Evolutionary conservation across 2,888 invertebrate species (phyloP), one percentile per base, ranked within the genome.

Genomic region (Noctua comes): DNA sequence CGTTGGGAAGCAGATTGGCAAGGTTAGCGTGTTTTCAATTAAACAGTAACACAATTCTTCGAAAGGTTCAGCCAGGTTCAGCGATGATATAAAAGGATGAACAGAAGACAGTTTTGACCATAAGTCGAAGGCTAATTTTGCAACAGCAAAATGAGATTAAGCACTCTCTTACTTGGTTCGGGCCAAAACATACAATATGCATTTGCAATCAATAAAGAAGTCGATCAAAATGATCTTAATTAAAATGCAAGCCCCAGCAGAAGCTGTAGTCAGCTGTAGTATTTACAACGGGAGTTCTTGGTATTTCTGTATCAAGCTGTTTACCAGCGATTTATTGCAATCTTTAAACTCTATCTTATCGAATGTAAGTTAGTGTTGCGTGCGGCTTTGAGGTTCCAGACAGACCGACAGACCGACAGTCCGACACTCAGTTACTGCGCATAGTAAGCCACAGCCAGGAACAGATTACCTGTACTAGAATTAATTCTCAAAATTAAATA

Each of bases 301-400:
- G 51, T 71, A 40, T 51, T n/a, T 36, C 59, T 48, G 82, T 71
- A 62, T 72, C 51, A 69, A 72, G 72, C 46, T 72, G 83, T 76
- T 72, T 36, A 66, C 72, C 16, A 64, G 72, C 40, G 43, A 83
- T 83, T 83, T 77, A 83, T 86, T 83, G 66, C 73, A 69, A 83
- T 83, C 72, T 86, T 82, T 83, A 82, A 82, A 86, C 72, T 86
- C 18, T 86, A 83, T 83, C 86, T 86, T 83, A 83, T 83, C 83
- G 65, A 69, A 51, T 54, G 64, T 71, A 59, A 76, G 76, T 86
- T 66, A 86, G 86, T 82, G 83, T 86, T 83, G 86, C 69, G 72
- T 76, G 77, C 51, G 40, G 43, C 83, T 83, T 76, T 76, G 86
- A 76, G 75, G 77, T 57, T 40, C 43, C 69, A 69, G 65, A 51